Conservation (phyloP, 2,888 invertebrate genomes). For the Stegana nigrithorax region DNA sequence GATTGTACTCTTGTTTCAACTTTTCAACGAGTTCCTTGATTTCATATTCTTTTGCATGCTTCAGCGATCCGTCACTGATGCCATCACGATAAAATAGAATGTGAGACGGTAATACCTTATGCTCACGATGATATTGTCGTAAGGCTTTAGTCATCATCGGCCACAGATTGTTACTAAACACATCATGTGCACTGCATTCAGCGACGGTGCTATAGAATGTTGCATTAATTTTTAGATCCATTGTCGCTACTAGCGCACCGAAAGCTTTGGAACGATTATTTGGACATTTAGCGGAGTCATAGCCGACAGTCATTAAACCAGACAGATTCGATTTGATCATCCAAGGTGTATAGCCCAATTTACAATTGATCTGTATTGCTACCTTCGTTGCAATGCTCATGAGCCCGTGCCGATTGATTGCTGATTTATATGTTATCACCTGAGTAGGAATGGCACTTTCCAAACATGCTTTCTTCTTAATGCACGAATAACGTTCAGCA, state of each 20-base stretch:
- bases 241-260: constrained; percentile 84
- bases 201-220: constrained; percentile 81
- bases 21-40: constrained; percentile 74
- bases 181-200: constrained; percentile 80
- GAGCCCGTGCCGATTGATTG: constrained; percentile 64
- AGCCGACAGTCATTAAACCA: constrained; percentile 85
- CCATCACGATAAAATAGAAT: constrained; percentile 92
- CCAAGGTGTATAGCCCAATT: constrained; percentile 94
- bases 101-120: constrained; percentile 73
- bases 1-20: constrained; percentile 71
- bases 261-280: constrained; percentile 74
- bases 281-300: constrained; percentile 89
- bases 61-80: constrained; percentile 91
- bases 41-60: constrained; percentile 82
- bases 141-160: constrained; percentile 72
- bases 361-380: constrained; percentile 92
- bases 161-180: constrained; percentile 79
- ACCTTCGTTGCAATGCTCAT: constrained; percentile 93
- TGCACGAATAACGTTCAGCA: constrained; percentile 73
- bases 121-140: constrained; percentile 58
- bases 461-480: constrained; percentile 87
- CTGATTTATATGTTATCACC: constrained; percentile 64
- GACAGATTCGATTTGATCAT: constrained; percentile 76
- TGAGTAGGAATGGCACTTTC: constrained; percentile 81
- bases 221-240: constrained; percentile 72